Evolutionary conservation across 1,140 invertebrate genomes (phyloP).

Genomic region (Drosophila miranda): DNA sequence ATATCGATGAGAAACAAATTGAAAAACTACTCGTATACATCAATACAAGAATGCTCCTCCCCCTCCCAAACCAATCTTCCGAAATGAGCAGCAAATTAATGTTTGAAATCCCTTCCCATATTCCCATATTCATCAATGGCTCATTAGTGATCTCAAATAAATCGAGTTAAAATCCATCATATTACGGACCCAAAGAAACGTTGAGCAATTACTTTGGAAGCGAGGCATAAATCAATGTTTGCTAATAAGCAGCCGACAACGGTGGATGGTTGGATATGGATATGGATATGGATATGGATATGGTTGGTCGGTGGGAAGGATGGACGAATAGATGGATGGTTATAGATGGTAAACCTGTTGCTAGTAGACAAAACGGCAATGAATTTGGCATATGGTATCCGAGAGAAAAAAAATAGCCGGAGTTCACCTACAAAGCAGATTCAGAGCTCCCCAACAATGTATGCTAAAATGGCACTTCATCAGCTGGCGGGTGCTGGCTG

Average conservation of each 20-base stretch:
- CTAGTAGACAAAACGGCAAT: constrained; percentile 6
- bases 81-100: not conserved
- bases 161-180: constrained; percentile 36
- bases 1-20: not conserved
- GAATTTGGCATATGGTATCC: too few relatives aligned
- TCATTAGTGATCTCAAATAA: constrained; percentile 36
- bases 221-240: constrained; percentile 59
- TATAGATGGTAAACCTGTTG: constrained; percentile 53
- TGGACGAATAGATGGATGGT: constrained; percentile 5
- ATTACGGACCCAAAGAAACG: constrained; percentile 16
- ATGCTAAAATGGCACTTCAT: constrained; percentile 54
- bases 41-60: too few relatives aligned
- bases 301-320: constrained; percentile 12
- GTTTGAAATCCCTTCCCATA: not conserved
- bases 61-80: too few relatives aligned
- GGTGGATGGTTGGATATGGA: constrained; percentile 8
- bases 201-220: constrained; percentile 58
- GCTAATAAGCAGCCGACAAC: constrained; percentile 55
- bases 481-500: constrained; percentile 23
- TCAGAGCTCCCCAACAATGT: constrained; percentile 66
- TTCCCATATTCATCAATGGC: constrained; percentile 10
- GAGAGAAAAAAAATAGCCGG: not conserved
- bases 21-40: not conserved
- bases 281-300: constrained; percentile 11
- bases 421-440: constrained; percentile 53